A percentile compares a stretch with the other conserved stretches of the same genome.
Evolutionary conservation across 2,888 invertebrate genomes (phyloP).

Genomic region (Coelinius sp.): DNA sequence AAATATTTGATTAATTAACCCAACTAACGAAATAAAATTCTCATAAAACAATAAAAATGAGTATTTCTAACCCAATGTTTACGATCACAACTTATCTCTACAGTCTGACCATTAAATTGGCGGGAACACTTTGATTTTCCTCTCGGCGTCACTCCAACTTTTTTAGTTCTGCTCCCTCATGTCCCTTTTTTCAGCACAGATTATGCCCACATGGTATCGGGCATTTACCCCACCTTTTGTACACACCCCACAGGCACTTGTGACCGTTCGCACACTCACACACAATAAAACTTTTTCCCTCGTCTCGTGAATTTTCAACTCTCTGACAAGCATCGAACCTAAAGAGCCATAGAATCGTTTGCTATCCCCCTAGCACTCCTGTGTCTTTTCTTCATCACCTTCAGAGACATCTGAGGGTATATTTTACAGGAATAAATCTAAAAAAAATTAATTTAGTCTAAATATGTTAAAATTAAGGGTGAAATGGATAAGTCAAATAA

Average conservation of each 20-base stretch:
- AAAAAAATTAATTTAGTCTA: no score
- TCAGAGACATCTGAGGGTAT: not conserved
- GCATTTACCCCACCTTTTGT: constrained; percentile 16
- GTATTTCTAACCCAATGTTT: not conserved
- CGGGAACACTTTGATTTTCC: not conserved
- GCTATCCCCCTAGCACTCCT: no score
- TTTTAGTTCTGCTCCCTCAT: not conserved
- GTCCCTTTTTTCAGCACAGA: not conserved
- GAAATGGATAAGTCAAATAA: no score
- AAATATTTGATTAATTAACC: no score
- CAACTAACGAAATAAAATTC: no score
- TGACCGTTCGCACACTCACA: constrained; percentile 24
- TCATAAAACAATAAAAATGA: no score
- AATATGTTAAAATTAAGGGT: no score
- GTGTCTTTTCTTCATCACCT: not conserved
- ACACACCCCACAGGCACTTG: constrained; percentile 17
- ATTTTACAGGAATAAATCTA: not conserved
- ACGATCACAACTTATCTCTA: not conserved
- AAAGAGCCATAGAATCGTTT: constrained; percentile 51
- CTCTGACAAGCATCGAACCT: constrained; percentile 40
- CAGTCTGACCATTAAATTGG: not conserved
- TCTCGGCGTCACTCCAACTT: not conserved
- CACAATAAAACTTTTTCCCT: constrained; percentile 21
- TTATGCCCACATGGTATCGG: constrained; percentile 1
- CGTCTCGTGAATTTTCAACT: constrained; percentile 31